Evolutionary conservation across 2,888 invertebrate species (phyloP), one percentile per base, ranked within the genome.

Genomic region (Argyresthia goedartella): DNA sequence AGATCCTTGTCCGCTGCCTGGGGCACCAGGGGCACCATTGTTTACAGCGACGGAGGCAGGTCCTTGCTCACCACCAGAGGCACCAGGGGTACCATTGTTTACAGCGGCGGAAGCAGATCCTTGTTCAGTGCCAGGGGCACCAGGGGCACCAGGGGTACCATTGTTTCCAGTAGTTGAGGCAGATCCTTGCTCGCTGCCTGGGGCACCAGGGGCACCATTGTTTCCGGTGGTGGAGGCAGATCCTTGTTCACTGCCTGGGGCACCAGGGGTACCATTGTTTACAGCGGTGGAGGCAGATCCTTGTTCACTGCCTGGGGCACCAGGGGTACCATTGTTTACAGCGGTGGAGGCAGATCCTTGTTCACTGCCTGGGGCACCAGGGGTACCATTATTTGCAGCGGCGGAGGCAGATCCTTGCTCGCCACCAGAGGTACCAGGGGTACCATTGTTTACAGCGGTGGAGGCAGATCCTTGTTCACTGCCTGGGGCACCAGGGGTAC

Each of bases 1-100:
- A 15, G 48, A 50, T 7, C 51, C 56, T 25, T 25, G 46, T 45
- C 8, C 39, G 39, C 10, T 39, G 39, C 70, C 71, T 46, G 69
- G 63, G 52, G 63, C 53, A 55, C 16, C 16, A 16, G 11, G 11
- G 16, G 39, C 39, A n/a, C 16, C 44, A 44, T 9, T 39, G 39
- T 9, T n/a, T 39, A 4, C 39, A 39, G 39, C 8, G 39, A 15
- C 25, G 15, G 11, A 1, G 9, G 15, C 44, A 44, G 16, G 1
- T 14, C 10, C 1, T 16, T 16, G 15, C 8, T 16, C 33, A 4
- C 11, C 7, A n/a, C n/a, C 46, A 46, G 46, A 8, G 8, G 25
- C 46, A 11, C 46, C 46, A 1, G 46, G n/a, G n/a, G 57, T 57
- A 48, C 25, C 25, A 25, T 44, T 42, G 42, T 8, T 8, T 14